Conservation (phyloP, 2,888 invertebrate genomes). For the Epinotia nisella region DNA sequence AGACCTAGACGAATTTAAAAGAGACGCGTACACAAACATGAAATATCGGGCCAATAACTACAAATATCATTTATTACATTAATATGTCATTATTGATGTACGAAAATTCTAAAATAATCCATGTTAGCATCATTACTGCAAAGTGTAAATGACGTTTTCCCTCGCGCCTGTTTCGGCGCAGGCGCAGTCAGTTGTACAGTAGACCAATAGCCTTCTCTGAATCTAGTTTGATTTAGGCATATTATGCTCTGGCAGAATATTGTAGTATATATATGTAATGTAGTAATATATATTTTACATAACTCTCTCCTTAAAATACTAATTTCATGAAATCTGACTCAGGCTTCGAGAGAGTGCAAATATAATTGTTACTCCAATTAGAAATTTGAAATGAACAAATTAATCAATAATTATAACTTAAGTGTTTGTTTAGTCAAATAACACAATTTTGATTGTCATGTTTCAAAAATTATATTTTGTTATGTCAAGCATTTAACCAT, state of each 20-base stretch:
- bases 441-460: background rate
- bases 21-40: constrained; percentile 10
- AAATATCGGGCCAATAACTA: constrained; percentile 6
- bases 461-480: background rate
- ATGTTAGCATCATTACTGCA: constrained; percentile 3
- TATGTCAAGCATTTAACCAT: background rate
- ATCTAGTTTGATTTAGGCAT: constrained; percentile 2
- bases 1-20: constrained; percentile 6
- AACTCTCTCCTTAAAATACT: constrained; percentile 32
- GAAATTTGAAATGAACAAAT: constrained; percentile 22
- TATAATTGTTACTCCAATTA: constrained; percentile 11
- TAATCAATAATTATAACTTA: constrained; percentile 23
- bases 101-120: background rate
- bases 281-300: constrained; percentile 27
- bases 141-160: background rate
- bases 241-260: constrained; percentile 12
- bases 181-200: too few species aligned
- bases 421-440: constrained; percentile 21
- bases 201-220: background rate
- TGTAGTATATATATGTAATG: constrained; percentile 26
- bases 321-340: constrained; percentile 35
- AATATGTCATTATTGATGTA: background rate
- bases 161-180: too few species aligned
- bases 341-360: constrained; percentile 18
- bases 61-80: background rate